Conservation (phyloP, 2,113 vertebrate species). For the zebrafish (Danio rerio) region DNA sequence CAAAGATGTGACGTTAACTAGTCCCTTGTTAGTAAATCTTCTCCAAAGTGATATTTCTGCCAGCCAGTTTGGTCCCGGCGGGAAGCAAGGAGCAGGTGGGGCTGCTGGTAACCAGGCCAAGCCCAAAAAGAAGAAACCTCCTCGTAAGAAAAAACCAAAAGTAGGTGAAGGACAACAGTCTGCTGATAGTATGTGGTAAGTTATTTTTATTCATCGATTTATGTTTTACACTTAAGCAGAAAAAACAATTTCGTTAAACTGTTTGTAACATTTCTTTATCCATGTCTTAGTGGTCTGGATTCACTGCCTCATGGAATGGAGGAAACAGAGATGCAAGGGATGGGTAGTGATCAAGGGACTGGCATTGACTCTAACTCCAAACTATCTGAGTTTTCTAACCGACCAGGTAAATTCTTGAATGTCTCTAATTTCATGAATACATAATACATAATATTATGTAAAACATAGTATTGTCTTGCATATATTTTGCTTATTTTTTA, state of each 20-base stretch:
- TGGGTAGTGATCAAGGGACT: conserved; percentile 87
- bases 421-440: not conserved
- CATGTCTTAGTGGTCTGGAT: conserved; percentile 80
- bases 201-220: not conserved
- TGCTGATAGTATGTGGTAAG: conserved; percentile 89
- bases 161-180: conserved; percentile 84
- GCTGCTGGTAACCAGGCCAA: conserved; percentile 83
- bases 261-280: conserved; percentile 20
- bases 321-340: conserved; percentile 83
- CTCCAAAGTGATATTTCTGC: conserved; percentile 98
- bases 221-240: not conserved
- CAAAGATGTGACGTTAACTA: conserved; percentile 97
- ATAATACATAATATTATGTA: too few species aligned
- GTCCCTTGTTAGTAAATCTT: conserved; percentile 94
- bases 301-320: conserved; percentile 83
- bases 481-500: not conserved
- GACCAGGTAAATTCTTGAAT: conserved; percentile 69
- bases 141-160: conserved; percentile 92
- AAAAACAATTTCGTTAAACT: not conserved
- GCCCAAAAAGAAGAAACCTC: conserved; percentile 98
- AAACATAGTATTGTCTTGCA: not conserved
- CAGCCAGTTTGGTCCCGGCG: conserved; percentile 95
- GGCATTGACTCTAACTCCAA: conserved; percentile 87
- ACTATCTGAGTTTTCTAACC: conserved; percentile 87
- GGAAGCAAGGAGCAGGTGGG: conserved; percentile 84